Conservation (phyloP, 2,113 vertebrate genomes). For the Pterocles gutturalis region DNA sequence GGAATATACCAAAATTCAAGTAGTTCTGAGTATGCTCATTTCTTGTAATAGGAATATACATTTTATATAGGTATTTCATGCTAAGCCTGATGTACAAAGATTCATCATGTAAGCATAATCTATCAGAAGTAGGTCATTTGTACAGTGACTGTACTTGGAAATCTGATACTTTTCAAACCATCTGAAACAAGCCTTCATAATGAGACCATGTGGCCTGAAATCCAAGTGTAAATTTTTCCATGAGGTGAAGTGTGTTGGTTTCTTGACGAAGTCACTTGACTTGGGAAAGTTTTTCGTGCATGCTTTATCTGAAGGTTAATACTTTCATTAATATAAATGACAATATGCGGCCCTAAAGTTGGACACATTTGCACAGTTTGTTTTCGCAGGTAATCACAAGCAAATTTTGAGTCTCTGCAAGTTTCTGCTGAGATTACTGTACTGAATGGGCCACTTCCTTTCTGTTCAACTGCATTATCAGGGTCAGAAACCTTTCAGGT, state of each 20-base stretch:
- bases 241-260: neutral
- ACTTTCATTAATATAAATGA: neutral
- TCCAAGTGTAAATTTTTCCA: conserved; percentile 10
- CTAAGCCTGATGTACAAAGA: conserved; percentile 33
- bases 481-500: conserved; percentile 4
- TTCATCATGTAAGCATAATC: neutral
- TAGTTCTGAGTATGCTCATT: conserved; percentile 60
- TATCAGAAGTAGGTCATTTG: neutral
- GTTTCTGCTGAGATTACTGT: neutral
- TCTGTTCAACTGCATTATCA: neutral
- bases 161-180: neutral
- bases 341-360: neutral
- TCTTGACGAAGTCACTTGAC: neutral
- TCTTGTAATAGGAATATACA: conserved; percentile 36
- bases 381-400: neutral
- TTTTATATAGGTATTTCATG: conserved; percentile 52
- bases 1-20: conserved; percentile 69
- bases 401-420: neutral
- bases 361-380: neutral
- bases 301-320: neutral
- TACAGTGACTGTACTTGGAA: neutral
- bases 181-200: neutral
- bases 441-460: neutral
- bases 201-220: neutral
- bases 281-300: neutral